Evolutionary conservation across 2,888 invertebrate genomes (phyloP), one percentile per base, ranked within the genome.

Genomic region (Euzophera pinguis): DNA sequence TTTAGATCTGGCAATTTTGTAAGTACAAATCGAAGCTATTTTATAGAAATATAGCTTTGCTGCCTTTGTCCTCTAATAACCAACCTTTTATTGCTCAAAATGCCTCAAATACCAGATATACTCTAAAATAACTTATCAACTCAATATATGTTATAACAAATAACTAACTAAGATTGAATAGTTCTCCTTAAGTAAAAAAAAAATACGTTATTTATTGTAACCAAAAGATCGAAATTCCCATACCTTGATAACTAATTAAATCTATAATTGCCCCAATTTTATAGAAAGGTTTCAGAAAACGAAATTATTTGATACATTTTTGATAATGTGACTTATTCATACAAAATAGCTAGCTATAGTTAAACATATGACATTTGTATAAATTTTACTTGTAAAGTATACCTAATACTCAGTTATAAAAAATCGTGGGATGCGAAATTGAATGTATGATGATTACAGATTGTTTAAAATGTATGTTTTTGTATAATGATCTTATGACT

Each of bases 251-350:
- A 32, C 32, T 32, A 2, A 4, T 29, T 7, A 6, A 29, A 4
- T 29, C 32, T 9, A 2, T 32, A 32, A n/a, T 32, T 3, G 4
- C 10, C 22, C 32, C 32, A 56, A 57, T 60, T 60, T 55, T 62
- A 58, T 41, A 64, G n/a, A 34, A 34, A 57, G 61, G 60, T 63
- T 67, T 69, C 61, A 58, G 56, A 35, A 61, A 67, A 65, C 59
- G 63, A 71, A 68, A 66, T 65, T 45, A 57, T 71, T 73, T 64
- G 55, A 55, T 69, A 67, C 22, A 13, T 66, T 70, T 63, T 51
- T 14, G 10, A 16, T 55, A 54, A 32, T 43, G 52, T 27, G 35
- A 14, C 34, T 22, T 38, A 38, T 9, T 58, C 62, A 56, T 51
- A 53, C 54, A 59, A 53, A 45, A 47, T 58, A 52, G 52, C 53